phyloP scores from a whole-genome alignment of 2,797 vertebrate genomes.

The Miichthys miiuy region DNA sequence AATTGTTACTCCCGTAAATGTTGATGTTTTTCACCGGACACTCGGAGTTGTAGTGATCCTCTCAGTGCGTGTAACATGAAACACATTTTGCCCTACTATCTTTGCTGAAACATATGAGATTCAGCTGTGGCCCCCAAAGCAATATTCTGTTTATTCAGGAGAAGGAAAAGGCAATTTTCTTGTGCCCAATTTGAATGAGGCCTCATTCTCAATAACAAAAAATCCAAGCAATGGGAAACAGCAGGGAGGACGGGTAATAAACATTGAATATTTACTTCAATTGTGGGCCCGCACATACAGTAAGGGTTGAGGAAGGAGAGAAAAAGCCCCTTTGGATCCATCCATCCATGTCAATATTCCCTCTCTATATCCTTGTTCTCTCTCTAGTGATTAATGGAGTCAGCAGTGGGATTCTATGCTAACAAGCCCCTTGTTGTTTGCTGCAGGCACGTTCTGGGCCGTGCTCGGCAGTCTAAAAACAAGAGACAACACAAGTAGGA shows the following conservation, averaged over 20 bases:
- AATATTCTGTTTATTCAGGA: conserved; percentile 61
- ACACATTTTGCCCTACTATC: conserved; percentile 24
- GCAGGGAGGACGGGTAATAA: conserved; percentile 67
- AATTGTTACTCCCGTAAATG: conserved; percentile 32
- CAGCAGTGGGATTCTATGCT: conserved; percentile 82
- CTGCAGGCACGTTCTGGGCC: conserved; percentile 66
- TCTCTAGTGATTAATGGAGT: conserved; percentile 86
- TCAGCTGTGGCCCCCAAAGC: conserved; percentile 56
- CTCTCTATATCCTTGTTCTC: conserved; percentile 74
- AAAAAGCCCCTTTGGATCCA: conserved; percentile 78
- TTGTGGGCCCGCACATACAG: conserved; percentile 68
- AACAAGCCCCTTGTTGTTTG: conserved; percentile 86
- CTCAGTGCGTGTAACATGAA: conserved; percentile 18
- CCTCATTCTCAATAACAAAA: conserved; percentile 52
- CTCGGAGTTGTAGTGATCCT: neutral
- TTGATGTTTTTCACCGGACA: conserved; percentile 44
- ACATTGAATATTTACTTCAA: conserved; percentile 72
- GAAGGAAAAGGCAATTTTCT: conserved; percentile 69
- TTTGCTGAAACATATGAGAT: conserved; percentile 22
- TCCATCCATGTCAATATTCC: conserved; percentile 82
- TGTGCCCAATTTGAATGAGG: conserved; percentile 57
- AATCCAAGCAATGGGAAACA: conserved; percentile 33
- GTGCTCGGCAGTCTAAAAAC: conserved; percentile 64
- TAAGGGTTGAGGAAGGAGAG: conserved; percentile 57
- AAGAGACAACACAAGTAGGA: conserved; percentile 76